Evolutionary conservation across 2,113 vertebrate genomes (phyloP).

Genomic region (Oryzias curvinotus): DNA sequence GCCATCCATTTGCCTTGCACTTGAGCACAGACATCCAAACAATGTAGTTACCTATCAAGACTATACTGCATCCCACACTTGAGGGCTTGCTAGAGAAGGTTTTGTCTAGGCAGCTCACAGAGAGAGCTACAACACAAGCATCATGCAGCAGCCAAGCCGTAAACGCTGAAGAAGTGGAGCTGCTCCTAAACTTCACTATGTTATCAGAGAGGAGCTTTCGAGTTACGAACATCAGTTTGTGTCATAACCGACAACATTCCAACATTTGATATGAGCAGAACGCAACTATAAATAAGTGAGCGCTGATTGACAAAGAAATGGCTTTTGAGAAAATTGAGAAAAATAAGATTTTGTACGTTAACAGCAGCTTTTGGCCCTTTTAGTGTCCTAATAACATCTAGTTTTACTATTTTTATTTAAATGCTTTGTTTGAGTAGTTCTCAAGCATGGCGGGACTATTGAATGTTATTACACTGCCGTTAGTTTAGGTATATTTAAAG

Average conservation of each 20-base stretch:
- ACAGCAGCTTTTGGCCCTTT: not conserved
- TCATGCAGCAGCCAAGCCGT: constrained; percentile 61
- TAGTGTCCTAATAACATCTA: not conserved
- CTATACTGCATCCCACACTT: constrained; percentile 47
- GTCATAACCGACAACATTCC: constrained; percentile 28
- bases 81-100: constrained; percentile 37
- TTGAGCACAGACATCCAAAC: constrained; percentile 43
- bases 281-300: not conserved
- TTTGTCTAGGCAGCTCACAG: constrained; percentile 31
- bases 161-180: constrained; percentile 37
- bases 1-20: constrained; percentile 35
- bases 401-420: no score
- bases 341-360: no score
- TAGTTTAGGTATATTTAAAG: no score
- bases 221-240: constrained; percentile 29
- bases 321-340: no score
- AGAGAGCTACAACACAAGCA: constrained; percentile 57
- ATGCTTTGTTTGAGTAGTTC: no score
- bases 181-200: not conserved
- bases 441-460: no score
- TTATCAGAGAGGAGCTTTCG: not conserved
- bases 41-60: constrained; percentile 34
- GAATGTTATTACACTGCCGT: no score
- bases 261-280: constrained; percentile 28
- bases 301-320: no score